Percentiles rank a stretch among this genome's conserved stretches.
Evolutionary conservation across 2,113 vertebrate genomes (phyloP).

Genomic region (Eolophus roseicapilla): DNA sequence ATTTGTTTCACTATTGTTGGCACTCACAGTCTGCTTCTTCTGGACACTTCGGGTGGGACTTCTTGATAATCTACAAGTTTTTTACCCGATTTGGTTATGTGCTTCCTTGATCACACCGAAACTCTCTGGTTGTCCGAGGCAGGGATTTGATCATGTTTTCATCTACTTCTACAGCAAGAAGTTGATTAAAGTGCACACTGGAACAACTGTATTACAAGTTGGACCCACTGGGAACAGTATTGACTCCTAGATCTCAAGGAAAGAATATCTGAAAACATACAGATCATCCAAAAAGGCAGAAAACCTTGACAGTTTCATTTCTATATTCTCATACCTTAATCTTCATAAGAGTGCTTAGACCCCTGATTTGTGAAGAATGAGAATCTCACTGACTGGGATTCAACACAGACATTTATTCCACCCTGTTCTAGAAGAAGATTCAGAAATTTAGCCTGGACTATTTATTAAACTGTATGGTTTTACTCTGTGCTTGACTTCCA

Average conservation of each 20-base stretch:
- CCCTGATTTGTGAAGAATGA: neutral
- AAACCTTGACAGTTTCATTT: neutral
- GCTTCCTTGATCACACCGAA: neutral
- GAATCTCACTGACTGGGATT: neutral
- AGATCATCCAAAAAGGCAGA: neutral
- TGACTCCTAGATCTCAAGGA: neutral
- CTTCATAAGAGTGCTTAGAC: neutral
- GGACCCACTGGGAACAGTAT: neutral
- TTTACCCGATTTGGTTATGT: neutral
- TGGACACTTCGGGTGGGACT: neutral
- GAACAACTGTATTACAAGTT: neutral
- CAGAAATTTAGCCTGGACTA: neutral
- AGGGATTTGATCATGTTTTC: neutral
- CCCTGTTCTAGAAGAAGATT: neutral
- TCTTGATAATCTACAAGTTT: neutral
- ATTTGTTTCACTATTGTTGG: neutral
- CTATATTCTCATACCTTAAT: neutral
- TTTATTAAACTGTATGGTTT: neutral
- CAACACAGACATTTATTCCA: neutral
- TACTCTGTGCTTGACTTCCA: neutral
- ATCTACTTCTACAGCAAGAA: neutral
- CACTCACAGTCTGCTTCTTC: fast-evolving
- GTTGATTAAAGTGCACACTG: neutral
- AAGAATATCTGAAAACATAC: neutral
- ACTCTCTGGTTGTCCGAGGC: neutral